Percentiles rank a stretch among this genome's conserved stretches.
phyloP scores from a whole-genome alignment of 2,113 vertebrate genomes.

The Eubucco bourcierii region DNA sequence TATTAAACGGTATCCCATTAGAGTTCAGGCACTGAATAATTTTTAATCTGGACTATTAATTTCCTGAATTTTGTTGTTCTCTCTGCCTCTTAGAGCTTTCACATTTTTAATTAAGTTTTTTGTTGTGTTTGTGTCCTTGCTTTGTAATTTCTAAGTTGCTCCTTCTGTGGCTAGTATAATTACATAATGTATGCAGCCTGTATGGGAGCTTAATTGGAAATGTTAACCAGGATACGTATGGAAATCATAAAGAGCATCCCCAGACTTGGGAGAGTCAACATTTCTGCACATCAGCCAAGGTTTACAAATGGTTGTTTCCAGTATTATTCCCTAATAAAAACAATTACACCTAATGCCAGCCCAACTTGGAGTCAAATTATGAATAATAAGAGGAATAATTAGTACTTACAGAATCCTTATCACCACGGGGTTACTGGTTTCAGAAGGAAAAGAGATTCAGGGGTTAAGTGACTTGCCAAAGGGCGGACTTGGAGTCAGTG shows the following conservation, averaged over 20 bases:
- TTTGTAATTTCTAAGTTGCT: constrained; percentile 78
- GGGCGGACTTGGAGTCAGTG: background rate
- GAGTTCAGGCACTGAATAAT: constrained; percentile 67
- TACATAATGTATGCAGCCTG: constrained; percentile 70
- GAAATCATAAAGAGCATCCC: constrained; percentile 68
- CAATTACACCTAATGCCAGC: constrained; percentile 51
- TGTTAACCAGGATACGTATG: constrained; percentile 47
- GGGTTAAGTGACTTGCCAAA: constrained; percentile 27
- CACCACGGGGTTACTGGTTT: background rate
- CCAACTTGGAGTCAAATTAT: constrained; percentile 57
- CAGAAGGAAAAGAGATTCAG: constrained; percentile 4
- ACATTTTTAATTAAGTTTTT: constrained; percentile 79
- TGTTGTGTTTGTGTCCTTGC: constrained; percentile 75
- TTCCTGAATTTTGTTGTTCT: constrained; percentile 74
- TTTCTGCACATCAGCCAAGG: constrained; percentile 58
- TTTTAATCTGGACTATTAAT: constrained; percentile 77
- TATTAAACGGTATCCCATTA: constrained; percentile 68
- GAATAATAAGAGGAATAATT: constrained; percentile 5
- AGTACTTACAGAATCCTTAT: constrained; percentile 12
- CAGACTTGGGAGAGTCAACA: constrained; percentile 72
- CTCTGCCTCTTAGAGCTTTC: constrained; percentile 60
- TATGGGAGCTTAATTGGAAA: constrained; percentile 76
- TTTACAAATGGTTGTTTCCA: constrained; percentile 60
- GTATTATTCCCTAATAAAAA: constrained; percentile 46
- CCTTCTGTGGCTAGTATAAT: constrained; percentile 73